Base-by-base conservation (phyloP, 1,140 invertebrate species). In the Zaprionus nigranus region DNA sequence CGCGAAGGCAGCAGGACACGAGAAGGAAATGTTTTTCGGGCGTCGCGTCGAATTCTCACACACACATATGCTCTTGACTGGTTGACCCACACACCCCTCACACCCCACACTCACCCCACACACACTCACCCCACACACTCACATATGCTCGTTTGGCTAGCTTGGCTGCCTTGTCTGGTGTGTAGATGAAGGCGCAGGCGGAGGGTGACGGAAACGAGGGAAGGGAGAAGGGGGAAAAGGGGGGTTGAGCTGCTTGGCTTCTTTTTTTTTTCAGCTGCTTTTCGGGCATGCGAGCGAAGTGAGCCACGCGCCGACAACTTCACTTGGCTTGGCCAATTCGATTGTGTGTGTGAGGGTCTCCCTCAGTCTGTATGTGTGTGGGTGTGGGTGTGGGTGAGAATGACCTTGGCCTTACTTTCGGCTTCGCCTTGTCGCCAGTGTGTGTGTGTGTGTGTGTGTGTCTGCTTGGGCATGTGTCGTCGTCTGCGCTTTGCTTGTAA, bases 321-420 rank as follows among this genome's bases (percentile, higher is more conserved):
- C 34, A 62, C 72, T 81, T 79, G 63, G 76, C 70, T 84, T 90
- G 86, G 79, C 84, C 86, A 85, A 90, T 85, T 85, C 78, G 74
- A 67, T 71, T 63, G 61, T 57, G 65, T 30, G 68, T 65, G 40
- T 15, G 64, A 56, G 57, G 36, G 57, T 79, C 72, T 73, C 77
- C 78, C 63, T 65, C 73, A 60, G 60, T 60, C 61, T 30, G 68
- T 65, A 34, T 17, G 64, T 60, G 61, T 46, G 57, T 38, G 61
- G 49, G 61, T 17, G n/a, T 56, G 24, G 61, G 67, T 69, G 61
- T 30, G 56, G 24, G 54, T 67, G 79, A 67, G 76, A 82, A 80
- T 87, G 85, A 90, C 85, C 85, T 90, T 90, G 85, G 85, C 85
- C 85, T 90, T 90, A 85, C 86, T 90, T 90, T 90, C 46, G 66